Conservation (phyloP, 2,888 invertebrate genomes). For the Serrognathus titanus region DNA sequence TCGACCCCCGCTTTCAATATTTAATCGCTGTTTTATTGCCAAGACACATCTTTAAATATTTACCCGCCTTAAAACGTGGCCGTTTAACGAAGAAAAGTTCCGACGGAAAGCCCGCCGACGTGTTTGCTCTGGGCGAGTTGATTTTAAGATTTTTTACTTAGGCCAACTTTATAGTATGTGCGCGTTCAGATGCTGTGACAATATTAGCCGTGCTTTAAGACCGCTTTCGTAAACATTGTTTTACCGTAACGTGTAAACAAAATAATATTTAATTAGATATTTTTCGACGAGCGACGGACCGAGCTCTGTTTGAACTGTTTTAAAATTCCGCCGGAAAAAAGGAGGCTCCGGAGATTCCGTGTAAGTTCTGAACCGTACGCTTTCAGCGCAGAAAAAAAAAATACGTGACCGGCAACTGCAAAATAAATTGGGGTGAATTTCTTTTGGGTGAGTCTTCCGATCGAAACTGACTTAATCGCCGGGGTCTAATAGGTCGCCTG, state of each 20-base stretch:
- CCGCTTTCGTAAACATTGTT: background rate
- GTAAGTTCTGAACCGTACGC: too few relatives aligned
- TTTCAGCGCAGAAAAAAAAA: too few relatives aligned
- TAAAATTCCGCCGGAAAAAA: too few relatives aligned
- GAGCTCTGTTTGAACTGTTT: too few relatives aligned
- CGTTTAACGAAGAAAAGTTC: slow-evolving; percentile 1
- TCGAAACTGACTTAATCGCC: slow-evolving; percentile 45
- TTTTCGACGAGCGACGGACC: too few relatives aligned
- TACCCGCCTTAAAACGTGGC: slow-evolving; percentile 13
- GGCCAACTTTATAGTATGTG: slow-evolving; percentile 6
- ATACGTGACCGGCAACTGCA: too few relatives aligned
- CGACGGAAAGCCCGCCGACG: slow-evolving; percentile 2
- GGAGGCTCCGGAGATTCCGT: too few relatives aligned
- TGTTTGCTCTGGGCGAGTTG: slow-evolving; percentile 14
- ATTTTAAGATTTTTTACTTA: slow-evolving; percentile 14
- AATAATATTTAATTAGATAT: too few relatives aligned
- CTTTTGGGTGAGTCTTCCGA: slow-evolving; percentile 37
- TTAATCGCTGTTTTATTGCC: slow-evolving; percentile 13
- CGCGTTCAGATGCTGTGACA: slow-evolving; percentile 16
- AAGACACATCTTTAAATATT: slow-evolving; percentile 15
- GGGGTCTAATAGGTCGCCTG: slow-evolving; percentile 40
- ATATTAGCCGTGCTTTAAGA: slow-evolving; percentile 1
- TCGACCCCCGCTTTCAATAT: slow-evolving; percentile 7
- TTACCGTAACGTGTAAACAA: too few relatives aligned
- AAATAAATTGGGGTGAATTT: slow-evolving; percentile 21